Percentiles rank a stretch among this genome's conserved stretches.
Conservation (phyloP, 2,113 vertebrate genomes). For the Lethenteron reissneri region DNA sequence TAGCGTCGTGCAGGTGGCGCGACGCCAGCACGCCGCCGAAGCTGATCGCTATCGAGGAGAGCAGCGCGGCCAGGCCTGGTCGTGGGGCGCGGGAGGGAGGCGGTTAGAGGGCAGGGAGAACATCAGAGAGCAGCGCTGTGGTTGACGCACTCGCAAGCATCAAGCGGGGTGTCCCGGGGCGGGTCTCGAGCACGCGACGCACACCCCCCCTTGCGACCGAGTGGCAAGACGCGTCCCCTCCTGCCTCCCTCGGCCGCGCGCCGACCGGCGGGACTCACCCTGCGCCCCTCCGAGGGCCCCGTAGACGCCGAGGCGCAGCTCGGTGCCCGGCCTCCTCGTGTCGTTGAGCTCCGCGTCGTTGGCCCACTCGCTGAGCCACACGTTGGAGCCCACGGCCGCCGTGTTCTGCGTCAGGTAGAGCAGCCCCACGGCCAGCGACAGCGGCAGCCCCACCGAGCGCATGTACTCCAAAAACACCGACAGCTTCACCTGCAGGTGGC, state of each 20-base stretch:
- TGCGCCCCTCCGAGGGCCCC: slow-evolving; percentile 53
- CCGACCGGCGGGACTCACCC: slow-evolving; percentile 26
- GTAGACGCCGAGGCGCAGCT: slow-evolving; percentile 52
- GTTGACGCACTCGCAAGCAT: too few species aligned
- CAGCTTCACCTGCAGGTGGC: slow-evolving; percentile 41
- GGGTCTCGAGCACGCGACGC: too few species aligned
- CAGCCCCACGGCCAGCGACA: slow-evolving; percentile 46
- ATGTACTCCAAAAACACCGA: slow-evolving; percentile 70
- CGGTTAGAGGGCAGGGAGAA: too few species aligned
- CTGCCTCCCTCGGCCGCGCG: too few species aligned
- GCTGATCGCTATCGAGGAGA: slow-evolving; percentile 63
- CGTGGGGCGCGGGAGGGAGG: too few species aligned
- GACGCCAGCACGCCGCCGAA: slow-evolving; percentile 67
- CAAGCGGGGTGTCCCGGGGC: too few species aligned
- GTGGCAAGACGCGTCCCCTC: too few species aligned
- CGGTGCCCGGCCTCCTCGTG: slow-evolving; percentile 37
- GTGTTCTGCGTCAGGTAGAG: slow-evolving; percentile 54
- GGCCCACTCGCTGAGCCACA: slow-evolving; percentile 87
- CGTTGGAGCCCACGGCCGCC: slow-evolving; percentile 55
- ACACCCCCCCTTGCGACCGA: too few species aligned
- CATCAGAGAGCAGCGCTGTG: too few species aligned
- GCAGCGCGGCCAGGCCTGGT: slow-evolving; percentile 49
- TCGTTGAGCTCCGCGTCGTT: slow-evolving; percentile 67
- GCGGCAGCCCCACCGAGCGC: slow-evolving; percentile 51
- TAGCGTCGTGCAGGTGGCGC: slow-evolving; percentile 41